phyloP scores from a whole-genome alignment of 2,113 vertebrate genomes.

The Marmota flaviventris region DNA sequence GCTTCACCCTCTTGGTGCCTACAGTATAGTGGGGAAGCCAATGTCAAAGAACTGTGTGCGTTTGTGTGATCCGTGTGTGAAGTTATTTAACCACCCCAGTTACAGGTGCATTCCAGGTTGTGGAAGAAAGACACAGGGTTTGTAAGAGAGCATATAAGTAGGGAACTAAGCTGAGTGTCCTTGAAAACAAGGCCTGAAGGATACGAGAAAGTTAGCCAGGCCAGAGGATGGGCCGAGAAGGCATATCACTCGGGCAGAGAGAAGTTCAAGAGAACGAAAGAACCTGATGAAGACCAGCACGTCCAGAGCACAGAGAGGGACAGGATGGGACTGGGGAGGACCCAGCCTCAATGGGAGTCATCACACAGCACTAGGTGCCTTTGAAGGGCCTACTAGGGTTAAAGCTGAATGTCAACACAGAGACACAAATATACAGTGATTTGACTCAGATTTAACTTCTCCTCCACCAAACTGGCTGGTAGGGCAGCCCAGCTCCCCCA shows the following conservation, averaged over 20 bases:
- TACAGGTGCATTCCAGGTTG: not conserved
- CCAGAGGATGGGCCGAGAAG: not conserved
- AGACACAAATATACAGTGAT: not conserved
- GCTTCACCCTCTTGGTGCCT: not conserved
- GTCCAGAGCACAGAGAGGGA: not conserved
- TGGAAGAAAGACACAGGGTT: not conserved
- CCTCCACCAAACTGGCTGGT: not conserved
- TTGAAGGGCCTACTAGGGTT: not conserved
- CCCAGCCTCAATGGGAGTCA: not conserved
- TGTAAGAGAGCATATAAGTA: not conserved
- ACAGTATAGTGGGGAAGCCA: not conserved
- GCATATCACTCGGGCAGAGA: not conserved
- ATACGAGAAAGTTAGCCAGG: not conserved
- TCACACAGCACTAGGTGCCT: not conserved
- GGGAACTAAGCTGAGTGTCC: not conserved
- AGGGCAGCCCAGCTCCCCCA: not conserved
- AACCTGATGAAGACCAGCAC: not conserved
- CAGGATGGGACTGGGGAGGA: no score
- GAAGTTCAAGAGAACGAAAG: not conserved
- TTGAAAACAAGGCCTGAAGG: not conserved
- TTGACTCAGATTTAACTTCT: slow-evolving; percentile 21
- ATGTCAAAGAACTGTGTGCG: not conserved
- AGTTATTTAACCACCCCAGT: not conserved
- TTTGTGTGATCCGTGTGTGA: not conserved
- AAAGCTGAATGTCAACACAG: not conserved